Percentiles rank a stretch among this genome's conserved stretches.
These are phyloP conservation scores for Tapirus indicus DNA, from an alignment of 2,797 vertebrate species.

Conservation along the genomic window DNA sequence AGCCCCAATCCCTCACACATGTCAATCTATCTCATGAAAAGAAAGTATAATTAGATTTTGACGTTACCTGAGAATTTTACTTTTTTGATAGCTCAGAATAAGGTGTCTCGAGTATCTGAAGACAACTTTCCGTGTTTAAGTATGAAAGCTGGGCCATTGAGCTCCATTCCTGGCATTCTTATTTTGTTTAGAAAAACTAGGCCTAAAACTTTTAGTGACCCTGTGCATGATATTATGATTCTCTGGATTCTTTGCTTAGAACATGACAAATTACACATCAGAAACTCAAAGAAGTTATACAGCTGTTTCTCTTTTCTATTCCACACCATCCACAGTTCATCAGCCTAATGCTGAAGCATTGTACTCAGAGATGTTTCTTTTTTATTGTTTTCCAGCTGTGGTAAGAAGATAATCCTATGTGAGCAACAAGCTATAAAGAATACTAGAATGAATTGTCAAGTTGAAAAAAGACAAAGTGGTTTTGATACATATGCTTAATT, in stretches of 20 bases:
- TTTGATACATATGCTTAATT: neutral
- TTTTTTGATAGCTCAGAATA: neutral
- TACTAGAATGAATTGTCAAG: neutral
- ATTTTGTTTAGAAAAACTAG: conserved; percentile 3
- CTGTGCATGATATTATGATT: neutral
- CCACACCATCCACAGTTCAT: neutral
- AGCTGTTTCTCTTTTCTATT: conserved; percentile 57
- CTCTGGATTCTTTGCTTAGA: conserved; percentile 60
- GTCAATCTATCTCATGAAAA: neutral
- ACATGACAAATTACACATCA: conserved; percentile 40
- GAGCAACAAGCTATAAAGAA: neutral
- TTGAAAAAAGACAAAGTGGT: neutral
- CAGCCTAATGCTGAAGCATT: neutral
- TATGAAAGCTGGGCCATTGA: neutral
- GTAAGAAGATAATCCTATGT: conserved; percentile 50
- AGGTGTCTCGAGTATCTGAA: neutral
- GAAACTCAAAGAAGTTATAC: neutral
- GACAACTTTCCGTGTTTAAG: neutral
- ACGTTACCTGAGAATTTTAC: neutral
- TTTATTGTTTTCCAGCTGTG: neutral
- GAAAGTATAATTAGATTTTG: neutral
- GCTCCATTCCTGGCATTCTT: conserved; percentile 12
- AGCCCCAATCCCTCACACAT: neutral
- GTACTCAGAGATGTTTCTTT: neutral
- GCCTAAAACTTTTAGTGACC: conserved; percentile 21